Evolutionary conservation across 1,140 invertebrate species (phyloP).

Genomic region (Papilio helenus): DNA sequence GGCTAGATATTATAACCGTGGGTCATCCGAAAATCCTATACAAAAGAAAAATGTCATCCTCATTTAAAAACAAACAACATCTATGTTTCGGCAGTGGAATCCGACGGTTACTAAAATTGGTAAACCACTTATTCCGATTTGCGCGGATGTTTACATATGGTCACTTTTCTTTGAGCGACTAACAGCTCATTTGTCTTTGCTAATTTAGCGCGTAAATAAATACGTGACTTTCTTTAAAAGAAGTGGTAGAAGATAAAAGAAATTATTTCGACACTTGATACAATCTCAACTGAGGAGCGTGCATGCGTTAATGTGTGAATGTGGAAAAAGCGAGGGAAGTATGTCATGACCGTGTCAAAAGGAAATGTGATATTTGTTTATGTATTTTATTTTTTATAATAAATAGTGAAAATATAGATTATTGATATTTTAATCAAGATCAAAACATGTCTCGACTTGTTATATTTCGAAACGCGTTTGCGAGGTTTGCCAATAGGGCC

Average conservation of each 20-base stretch:
- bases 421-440: too few species aligned
- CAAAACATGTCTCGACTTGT: too few species aligned
- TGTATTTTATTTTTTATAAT: too few species aligned
- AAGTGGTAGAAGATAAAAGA: not conserved
- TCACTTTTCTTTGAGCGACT: not conserved
- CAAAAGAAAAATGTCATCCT: not conserved
- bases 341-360: not conserved
- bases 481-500: not conserved
- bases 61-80: too few species aligned
- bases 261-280: not conserved
- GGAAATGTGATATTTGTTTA: constrained; percentile 1
- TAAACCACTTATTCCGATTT: not conserved
- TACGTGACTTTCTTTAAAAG: not conserved
- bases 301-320: constrained; percentile 12
- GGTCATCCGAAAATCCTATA: not conserved
- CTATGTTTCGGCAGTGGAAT: too few species aligned
- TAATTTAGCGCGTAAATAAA: not conserved
- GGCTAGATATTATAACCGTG: not conserved
- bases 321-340: constrained; percentile 7
- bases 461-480: not conserved
- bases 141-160: not conserved
- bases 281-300: not conserved
- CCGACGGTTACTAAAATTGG: not conserved
- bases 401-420: too few species aligned
- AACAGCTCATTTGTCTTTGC: not conserved